These are phyloP conservation scores for Scortum barcoo DNA, from an alignment of 2,113 vertebrate genomes.

Conservation along the genomic window DNA sequence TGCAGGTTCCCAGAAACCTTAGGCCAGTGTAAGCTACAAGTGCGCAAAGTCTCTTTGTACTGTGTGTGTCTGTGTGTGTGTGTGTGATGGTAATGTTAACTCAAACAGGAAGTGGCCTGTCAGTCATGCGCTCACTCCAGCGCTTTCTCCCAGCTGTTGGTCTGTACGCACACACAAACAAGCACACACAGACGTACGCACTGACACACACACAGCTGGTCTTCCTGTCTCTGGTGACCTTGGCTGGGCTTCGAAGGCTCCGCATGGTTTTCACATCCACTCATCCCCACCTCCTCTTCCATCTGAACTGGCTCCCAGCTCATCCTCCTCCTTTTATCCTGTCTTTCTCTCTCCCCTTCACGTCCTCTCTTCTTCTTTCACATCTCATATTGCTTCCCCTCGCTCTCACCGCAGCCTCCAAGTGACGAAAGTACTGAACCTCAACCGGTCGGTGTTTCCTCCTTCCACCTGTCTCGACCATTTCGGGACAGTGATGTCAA, in stretches of 20 bases:
- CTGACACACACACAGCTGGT: constrained; percentile 75
- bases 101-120: constrained; percentile 84
- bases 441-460: constrained; percentile 31
- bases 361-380: constrained; percentile 6
- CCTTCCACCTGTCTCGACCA: constrained; percentile 52
- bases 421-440: constrained; percentile 34
- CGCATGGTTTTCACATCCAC: constrained; percentile 78
- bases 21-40: constrained; percentile 51
- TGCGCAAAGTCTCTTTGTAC: constrained; percentile 17
- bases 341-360: constrained; percentile 1
- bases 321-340: constrained; percentile 44
- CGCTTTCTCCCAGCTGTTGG: constrained; percentile 80
- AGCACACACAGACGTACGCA: constrained; percentile 54
- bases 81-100: constrained; percentile 71
- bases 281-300: constrained; percentile 69
- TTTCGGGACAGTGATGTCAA: constrained; percentile 55
- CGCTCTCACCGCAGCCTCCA: constrained; percentile 5
- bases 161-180: constrained; percentile 65
- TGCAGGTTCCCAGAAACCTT: constrained; percentile 70
- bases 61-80: constrained; percentile 26
- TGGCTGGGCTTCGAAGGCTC: constrained; percentile 70
- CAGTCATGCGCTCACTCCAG: constrained; percentile 71
- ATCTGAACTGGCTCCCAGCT: constrained; percentile 47
- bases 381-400: constrained; percentile 16
- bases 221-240: constrained; percentile 80